phyloP scores from a whole-genome alignment of 2,888 invertebrate genomes.

The Glaucopsyche alexis region DNA sequence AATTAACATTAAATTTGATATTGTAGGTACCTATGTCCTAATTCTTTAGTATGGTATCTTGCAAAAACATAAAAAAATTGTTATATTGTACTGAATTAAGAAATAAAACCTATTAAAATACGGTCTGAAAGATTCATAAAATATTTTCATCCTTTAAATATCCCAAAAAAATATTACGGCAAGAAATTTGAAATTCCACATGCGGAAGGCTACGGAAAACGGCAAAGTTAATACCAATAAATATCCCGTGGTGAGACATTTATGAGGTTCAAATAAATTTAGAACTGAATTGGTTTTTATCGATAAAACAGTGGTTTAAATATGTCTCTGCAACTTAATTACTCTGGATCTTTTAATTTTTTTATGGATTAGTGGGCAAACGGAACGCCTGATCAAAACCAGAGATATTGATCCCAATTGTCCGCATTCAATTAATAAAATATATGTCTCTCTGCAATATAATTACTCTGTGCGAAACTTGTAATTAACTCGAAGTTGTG shows the following conservation, averaged over 20 bases:
- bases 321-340: background rate
- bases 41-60: too few species aligned
- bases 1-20: background rate
- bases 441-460: background rate
- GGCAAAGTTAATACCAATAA: conserved; percentile 11
- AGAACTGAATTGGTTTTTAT: background rate
- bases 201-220: background rate
- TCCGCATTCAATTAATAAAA: too few species aligned
- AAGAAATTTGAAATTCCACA: background rate
- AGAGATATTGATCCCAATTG: too few species aligned
- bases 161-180: background rate
- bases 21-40: background rate
- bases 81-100: too few species aligned
- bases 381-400: too few species aligned
- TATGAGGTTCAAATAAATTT: conserved; percentile 20
- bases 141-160: background rate
- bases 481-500: conserved; percentile 21
- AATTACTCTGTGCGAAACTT: conserved; percentile 16
- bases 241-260: conserved; percentile 14
- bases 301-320: background rate
- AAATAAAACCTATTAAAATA: background rate
- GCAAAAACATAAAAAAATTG: too few species aligned
- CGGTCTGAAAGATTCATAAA: background rate
- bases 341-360: too few species aligned
- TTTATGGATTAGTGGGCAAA: too few species aligned